phyloP scores from a whole-genome alignment of 1,140 invertebrate species.

The Sminthurinus signatus region DNA sequence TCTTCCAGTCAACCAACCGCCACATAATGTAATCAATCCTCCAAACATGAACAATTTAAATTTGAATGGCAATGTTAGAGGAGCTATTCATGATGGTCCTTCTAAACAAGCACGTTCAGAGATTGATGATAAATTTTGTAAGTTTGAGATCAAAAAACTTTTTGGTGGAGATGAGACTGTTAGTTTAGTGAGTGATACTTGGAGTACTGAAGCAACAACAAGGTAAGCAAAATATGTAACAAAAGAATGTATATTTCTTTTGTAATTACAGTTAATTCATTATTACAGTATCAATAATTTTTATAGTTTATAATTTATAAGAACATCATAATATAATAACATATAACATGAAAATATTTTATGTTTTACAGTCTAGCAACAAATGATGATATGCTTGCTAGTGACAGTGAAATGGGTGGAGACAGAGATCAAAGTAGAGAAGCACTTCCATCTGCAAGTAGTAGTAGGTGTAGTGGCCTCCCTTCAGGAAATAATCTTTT shows the following conservation, averaged over 20 bases:
- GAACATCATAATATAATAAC: no score
- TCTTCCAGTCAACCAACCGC: not conserved
- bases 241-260: no score
- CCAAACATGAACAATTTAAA: slow-evolving; percentile 39
- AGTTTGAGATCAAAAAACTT: slow-evolving; percentile 80
- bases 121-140: slow-evolving; percentile 97
- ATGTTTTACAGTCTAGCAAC: no score
- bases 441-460: slow-evolving; percentile 1
- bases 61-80: slow-evolving; percentile 25
- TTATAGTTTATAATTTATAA: no score
- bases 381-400: slow-evolving; percentile 67
- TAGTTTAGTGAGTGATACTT: slow-evolving; percentile 92
- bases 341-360: no score
- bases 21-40: slow-evolving; percentile 24
- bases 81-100: not conserved
- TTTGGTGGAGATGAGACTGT: slow-evolving; percentile 73
- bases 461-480: no score
- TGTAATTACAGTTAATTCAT: no score
- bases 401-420: slow-evolving; percentile 74
- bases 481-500: no score
- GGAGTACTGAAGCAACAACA: slow-evolving; percentile 72
- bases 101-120: slow-evolving; percentile 58
- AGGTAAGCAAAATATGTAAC: no score
- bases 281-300: no score
- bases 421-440: slow-evolving; percentile 16